These are phyloP conservation scores for Matsumurasca onukii DNA, from an alignment of 1,140 invertebrate genomes.

Conservation along the genomic window DNA sequence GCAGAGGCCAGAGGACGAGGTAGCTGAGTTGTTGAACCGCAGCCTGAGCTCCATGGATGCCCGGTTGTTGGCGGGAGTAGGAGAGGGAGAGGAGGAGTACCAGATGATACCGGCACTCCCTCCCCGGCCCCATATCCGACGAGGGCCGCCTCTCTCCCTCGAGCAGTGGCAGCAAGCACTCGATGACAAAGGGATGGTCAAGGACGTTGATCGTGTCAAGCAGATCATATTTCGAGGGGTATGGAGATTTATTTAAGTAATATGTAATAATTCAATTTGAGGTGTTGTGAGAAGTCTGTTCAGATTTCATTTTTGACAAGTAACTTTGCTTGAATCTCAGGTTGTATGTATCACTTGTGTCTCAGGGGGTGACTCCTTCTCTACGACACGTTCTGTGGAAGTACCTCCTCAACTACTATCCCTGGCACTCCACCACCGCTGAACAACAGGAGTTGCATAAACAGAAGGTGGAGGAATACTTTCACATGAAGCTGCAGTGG, in stretches of 20 bases:
- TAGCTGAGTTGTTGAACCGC: constrained; percentile 50
- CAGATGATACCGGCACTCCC: constrained; percentile 63
- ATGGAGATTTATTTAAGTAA: constrained; percentile 24
- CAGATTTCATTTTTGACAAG: neutral
- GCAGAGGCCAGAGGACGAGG: constrained; percentile 53
- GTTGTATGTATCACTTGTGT: constrained; percentile 35
- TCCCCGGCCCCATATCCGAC: constrained; percentile 50
- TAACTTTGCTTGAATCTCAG: neutral
- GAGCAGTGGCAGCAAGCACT: constrained; percentile 78
- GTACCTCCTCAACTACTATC: constrained; percentile 87
- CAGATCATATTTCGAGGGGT: constrained; percentile 90
- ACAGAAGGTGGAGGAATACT: constrained; percentile 84
- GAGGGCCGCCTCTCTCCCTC: constrained; percentile 67
- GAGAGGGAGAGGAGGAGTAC: constrained; percentile 59
- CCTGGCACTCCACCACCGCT: constrained; percentile 75
- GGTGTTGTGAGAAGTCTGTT: neutral
- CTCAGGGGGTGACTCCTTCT: constrained; percentile 64
- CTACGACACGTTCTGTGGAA: constrained; percentile 92
- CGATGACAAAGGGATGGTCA: constrained; percentile 73
- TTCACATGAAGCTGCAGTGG: constrained; percentile 97
- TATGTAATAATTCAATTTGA: neutral
- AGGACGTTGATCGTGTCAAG: constrained; percentile 66
- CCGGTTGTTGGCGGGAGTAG: constrained; percentile 52
- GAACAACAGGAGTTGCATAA: constrained; percentile 69
- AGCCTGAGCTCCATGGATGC: constrained; percentile 57